Conservation (phyloP, 1,140 invertebrate genomes). For the Pentalonia nigronervosa region DNA sequence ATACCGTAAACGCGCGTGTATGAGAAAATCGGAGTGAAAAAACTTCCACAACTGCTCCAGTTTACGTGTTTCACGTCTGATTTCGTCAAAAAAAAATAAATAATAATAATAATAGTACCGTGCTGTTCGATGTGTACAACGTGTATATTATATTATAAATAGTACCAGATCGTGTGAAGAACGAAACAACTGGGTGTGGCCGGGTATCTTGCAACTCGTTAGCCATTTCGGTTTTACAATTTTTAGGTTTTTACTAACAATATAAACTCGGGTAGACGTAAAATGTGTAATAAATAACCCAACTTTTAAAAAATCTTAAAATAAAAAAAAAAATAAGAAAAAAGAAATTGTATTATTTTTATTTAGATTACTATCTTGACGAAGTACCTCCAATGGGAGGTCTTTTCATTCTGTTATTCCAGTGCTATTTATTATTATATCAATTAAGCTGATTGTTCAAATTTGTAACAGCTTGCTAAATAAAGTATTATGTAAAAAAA, state of each 20-base stretch:
- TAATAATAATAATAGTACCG: background rate
- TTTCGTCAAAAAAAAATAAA: background rate
- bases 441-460: no score
- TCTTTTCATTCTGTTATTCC: no score
- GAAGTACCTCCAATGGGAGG: no score
- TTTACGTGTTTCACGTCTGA: slow-evolving; percentile 13
- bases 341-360: background rate
- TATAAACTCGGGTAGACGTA: background rate
- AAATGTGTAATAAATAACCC: background rate
- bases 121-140: background rate
- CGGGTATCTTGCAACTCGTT: background rate
- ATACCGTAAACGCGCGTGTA: background rate
- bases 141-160: background rate
- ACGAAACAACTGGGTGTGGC: background rate
- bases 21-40: slow-evolving; percentile 25
- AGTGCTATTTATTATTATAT: no score
- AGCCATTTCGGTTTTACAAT: background rate
- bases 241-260: background rate
- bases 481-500: no score
- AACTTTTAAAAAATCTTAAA: background rate
- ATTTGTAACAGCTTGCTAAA: no score
- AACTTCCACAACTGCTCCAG: background rate
- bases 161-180: background rate
- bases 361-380: no score
- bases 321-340: background rate